Evolutionary conservation across 1,140 invertebrate genomes (phyloP).

Genomic region (Diorhabda elongata): DNA sequence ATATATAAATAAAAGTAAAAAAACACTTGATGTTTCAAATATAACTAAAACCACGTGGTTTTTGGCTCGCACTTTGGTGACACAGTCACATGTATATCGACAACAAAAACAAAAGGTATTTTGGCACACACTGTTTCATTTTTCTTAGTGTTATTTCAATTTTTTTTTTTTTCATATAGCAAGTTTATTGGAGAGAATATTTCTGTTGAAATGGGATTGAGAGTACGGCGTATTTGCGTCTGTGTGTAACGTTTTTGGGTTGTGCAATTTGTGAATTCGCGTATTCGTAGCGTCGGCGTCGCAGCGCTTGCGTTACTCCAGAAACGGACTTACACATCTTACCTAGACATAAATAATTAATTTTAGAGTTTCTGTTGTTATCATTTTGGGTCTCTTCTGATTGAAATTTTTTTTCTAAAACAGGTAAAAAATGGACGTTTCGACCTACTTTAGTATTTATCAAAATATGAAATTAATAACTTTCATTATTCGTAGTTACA

Average conservation of each 20-base stretch:
- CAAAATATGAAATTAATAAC: too few relatives aligned
- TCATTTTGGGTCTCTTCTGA: too few relatives aligned
- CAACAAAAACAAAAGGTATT: too few relatives aligned
- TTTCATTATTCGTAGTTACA: too few relatives aligned
- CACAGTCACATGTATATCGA: not conserved
- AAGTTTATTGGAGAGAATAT: not conserved
- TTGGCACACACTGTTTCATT: not conserved
- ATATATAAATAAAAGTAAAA: not conserved
- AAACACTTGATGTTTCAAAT: conserved; percentile 13
- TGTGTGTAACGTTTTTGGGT: not conserved
- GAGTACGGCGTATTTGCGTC: not conserved
- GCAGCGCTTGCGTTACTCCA: not conserved
- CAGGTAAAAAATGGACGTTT: too few relatives aligned
- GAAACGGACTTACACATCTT: not conserved
- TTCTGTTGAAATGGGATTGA: not conserved
- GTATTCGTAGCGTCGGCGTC: conserved; percentile 6
- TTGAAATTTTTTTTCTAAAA: too few relatives aligned
- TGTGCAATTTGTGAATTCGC: not conserved
- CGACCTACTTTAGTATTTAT: too few relatives aligned
- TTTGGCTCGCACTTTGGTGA: not conserved
- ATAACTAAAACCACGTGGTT: conserved; percentile 7
- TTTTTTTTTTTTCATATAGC: not conserved
- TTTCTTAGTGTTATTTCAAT: not conserved
- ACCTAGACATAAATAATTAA: too few relatives aligned
- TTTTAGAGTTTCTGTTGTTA: too few relatives aligned